phyloP scores from a whole-genome alignment of 1,140 invertebrate genomes.

The Spodoptera frugiperda region DNA sequence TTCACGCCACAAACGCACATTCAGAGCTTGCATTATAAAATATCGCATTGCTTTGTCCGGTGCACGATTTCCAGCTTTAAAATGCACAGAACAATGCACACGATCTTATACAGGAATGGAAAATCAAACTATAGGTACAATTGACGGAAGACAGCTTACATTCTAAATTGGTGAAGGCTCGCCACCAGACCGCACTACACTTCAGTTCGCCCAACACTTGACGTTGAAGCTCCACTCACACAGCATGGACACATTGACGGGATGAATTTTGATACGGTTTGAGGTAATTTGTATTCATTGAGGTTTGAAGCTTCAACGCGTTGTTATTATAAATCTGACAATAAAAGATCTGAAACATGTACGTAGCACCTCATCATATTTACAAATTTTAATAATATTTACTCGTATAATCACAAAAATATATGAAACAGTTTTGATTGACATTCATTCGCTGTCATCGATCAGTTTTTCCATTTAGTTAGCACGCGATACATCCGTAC shows the following conservation, averaged over 20 bases:
- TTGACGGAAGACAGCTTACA: constrained; percentile 52
- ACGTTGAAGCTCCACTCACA: constrained; percentile 6
- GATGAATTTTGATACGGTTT: constrained; percentile 18
- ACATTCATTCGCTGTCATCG: constrained; percentile 10
- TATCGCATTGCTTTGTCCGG: constrained; percentile 21
- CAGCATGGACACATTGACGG: constrained; percentile 11
- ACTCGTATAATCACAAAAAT: constrained; percentile 27
- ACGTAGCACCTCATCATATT: constrained; percentile 35
- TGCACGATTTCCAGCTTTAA: constrained; percentile 18
- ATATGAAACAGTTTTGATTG: constrained; percentile 16
- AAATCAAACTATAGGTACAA: constrained; percentile 47
- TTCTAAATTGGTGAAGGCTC: constrained; percentile 44
- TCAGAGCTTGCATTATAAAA: constrained; percentile 33
- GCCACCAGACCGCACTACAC: constrained; percentile 17
- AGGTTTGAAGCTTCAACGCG: not conserved
- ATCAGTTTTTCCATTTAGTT: constrained; percentile 22
- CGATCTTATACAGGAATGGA: constrained; percentile 37
- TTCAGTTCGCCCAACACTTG: constrained; percentile 20
- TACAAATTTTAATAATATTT: constrained; percentile 18
- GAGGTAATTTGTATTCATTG: constrained; percentile 2
- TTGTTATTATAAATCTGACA: constrained; percentile 2
- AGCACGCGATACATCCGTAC: not conserved
- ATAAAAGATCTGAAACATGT: constrained; percentile 19
- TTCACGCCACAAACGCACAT: constrained; percentile 33
- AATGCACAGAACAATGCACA: constrained; percentile 39